Base-by-base conservation (phyloP, 2,113 vertebrate species). In the Nanorana parkeri region DNA sequence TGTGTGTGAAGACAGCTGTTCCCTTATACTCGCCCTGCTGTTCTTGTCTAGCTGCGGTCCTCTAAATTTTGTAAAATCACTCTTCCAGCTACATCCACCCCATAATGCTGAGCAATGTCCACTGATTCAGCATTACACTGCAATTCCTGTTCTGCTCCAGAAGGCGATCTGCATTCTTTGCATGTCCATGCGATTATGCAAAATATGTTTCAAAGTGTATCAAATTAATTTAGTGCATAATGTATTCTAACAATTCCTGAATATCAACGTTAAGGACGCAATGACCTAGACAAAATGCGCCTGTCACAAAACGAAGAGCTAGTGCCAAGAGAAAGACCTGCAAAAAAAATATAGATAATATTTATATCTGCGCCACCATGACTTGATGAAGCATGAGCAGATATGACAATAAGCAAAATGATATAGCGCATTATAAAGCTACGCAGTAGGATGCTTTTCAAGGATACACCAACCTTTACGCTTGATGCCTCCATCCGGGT, bases 181-280 rank as follows among this genome's bases (percentile, higher is more conserved):
- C 55, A 56, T 67, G 72, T 68, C 52, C 63, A 52, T 13, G 29
- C 36, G 80, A 83, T 83, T 83, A 83, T 83, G 80, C 80, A 83
- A 83, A 83, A 75, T 76, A 54, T 80, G 78, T 68, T 73, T 81
- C 56, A 74, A 74, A 81, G 79, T 74, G 68, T 74, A 76, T 83
- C 80, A 83, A 83, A 83, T 83, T 75, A 75, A 76, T 83, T 83
- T 83, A 76, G 68, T 76, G 52, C 61, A 83, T 83, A 83, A 83
- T 83, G 72, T 76, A 83, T 76, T 83, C 80, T 83, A 60, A 83
- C 72, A 72, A 76, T 83, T 83, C 67, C 17, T n/a, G 63, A 83
- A 75, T 83, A 83, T 68, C 76, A 83, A 83, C 67, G 54, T 41
- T 76, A 76, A 83, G 80, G 80, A 58, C 80, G 76, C 80, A 16